These are phyloP conservation scores for Tachycineta bicolor DNA, from an alignment of 2,113 vertebrate species.

Conservation along the genomic window DNA sequence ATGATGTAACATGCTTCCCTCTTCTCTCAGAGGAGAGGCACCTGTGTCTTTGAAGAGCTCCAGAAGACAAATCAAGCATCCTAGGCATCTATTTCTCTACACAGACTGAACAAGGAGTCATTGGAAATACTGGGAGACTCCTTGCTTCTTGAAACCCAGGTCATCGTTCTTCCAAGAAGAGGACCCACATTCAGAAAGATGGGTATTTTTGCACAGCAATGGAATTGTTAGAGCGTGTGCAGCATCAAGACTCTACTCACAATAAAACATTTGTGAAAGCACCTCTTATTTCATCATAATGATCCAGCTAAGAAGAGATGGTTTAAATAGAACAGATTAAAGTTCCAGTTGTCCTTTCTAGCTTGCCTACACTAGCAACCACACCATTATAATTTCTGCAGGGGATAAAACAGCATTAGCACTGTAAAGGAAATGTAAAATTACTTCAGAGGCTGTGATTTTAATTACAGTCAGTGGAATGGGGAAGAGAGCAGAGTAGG, in stretches of 20 bases:
- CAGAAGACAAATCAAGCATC: neutral
- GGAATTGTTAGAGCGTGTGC: neutral
- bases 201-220: neutral
- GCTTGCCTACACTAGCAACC: neutral
- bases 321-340: neutral
- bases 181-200: neutral
- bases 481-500: constrained; percentile 35
- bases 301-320: neutral
- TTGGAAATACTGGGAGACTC: neutral
- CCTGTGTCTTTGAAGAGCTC: neutral
- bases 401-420: neutral
- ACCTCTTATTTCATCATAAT: neutral
- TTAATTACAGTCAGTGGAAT: constrained; percentile 27
- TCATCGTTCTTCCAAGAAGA: neutral
- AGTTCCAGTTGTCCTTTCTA: neutral
- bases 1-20: neutral
- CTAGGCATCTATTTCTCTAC: neutral
- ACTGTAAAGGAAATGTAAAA: constrained; percentile 19
- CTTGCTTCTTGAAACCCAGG: neutral
- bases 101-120: neutral
- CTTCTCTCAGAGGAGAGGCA: neutral
- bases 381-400: neutral
- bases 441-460: constrained; percentile 32
- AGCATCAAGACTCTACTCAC: neutral
- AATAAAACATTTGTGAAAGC: neutral